Conservation (phyloP, 2,888 invertebrate genomes). For the Agrilus biguttatus region DNA sequence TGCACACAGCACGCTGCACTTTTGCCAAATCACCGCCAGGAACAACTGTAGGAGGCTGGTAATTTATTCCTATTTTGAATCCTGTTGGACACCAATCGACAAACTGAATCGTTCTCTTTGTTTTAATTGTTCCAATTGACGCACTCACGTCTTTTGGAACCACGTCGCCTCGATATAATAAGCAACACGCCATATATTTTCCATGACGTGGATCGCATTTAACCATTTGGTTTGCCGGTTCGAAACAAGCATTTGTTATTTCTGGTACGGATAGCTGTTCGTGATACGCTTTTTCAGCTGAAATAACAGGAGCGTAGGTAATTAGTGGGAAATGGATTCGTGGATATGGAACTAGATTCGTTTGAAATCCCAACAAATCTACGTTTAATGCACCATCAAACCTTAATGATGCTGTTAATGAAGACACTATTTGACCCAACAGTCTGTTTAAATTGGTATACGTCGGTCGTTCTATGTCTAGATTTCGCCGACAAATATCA, state of each 20-base stretch:
- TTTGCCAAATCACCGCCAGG: conserved; percentile 41
- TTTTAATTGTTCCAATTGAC: too few species aligned
- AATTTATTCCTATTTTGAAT: conserved; percentile 34
- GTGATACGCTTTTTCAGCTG: conserved; percentile 43
- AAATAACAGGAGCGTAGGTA: conserved; percentile 41
- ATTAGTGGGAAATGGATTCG: conserved; percentile 46
- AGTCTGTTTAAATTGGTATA: conserved; percentile 51
- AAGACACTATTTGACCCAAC: conserved; percentile 39
- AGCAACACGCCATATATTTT: too few species aligned
- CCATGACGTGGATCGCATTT: too few species aligned
- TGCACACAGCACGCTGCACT: conserved; percentile 49
- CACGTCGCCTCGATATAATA: too few species aligned
- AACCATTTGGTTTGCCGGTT: too few species aligned
- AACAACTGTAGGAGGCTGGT: conserved; percentile 33
- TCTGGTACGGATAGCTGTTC: too few species aligned
- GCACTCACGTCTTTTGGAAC: too few species aligned
- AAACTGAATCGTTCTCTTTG: conserved; percentile 26
- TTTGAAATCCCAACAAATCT: conserved; percentile 45
- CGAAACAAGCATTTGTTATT: too few species aligned
- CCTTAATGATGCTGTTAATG: conserved; percentile 43
- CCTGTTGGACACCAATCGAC: conserved; percentile 30
- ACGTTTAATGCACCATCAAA: conserved; percentile 46
- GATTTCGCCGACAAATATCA: conserved; percentile 43
- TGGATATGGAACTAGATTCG: conserved; percentile 42
- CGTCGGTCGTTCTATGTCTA: conserved; percentile 44